Evolutionary conservation across 2,797 vertebrate genomes (phyloP).

Genomic region (Artibeus jamaicensis): DNA sequence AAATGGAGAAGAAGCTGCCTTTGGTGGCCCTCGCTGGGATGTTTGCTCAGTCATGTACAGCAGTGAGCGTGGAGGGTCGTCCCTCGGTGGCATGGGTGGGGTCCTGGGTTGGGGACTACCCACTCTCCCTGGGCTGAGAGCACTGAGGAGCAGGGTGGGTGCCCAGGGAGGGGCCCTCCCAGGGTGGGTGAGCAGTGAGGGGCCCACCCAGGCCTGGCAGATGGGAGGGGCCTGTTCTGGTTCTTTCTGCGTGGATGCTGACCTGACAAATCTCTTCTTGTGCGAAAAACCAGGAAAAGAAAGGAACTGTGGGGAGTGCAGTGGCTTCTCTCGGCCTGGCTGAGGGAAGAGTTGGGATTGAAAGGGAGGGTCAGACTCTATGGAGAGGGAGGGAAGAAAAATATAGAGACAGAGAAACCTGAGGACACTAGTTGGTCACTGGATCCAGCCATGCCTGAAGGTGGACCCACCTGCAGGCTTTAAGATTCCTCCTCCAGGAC

Average conservation of each 20-base stretch:
- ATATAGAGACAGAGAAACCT: background rate
- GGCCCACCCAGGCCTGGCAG: background rate
- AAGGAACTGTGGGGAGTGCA: background rate
- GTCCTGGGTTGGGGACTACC: no score
- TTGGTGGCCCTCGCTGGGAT: background rate
- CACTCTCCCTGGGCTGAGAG: background rate
- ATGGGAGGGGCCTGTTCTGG: background rate
- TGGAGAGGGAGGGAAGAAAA: background rate
- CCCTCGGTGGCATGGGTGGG: background rate
- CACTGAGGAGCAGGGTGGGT: background rate
- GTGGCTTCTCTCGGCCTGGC: background rate
- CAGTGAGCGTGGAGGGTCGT: background rate
- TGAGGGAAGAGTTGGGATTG: background rate
- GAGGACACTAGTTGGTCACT: background rate
- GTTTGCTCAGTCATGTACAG: background rate
- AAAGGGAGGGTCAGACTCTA: background rate
- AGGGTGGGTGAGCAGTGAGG: background rate
- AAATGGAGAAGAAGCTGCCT: background rate
- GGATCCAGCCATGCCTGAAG: background rate
- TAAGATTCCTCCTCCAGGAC: background rate
- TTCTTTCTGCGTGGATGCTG: background rate
- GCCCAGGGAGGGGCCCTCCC: background rate
- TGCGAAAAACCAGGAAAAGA: background rate
- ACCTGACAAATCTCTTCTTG: background rate
- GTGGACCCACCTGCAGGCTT: accelerated